These are phyloP conservation scores for Numenius phaeopus DNA, from an alignment of 2,797 vertebrate species.

Conservation along the genomic window DNA sequence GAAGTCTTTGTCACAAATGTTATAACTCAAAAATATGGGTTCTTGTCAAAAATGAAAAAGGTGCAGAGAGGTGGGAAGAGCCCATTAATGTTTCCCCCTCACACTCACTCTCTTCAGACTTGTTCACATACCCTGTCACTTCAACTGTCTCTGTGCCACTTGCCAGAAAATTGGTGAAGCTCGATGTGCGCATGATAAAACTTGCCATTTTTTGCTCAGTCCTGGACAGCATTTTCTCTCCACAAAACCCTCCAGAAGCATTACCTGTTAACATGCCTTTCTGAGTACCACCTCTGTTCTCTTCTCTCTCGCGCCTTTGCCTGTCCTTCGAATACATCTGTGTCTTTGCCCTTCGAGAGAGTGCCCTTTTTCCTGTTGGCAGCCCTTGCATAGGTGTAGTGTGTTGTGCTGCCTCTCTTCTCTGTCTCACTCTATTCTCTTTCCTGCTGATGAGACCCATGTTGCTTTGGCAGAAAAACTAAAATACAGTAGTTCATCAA, in stretches of 20 bases:
- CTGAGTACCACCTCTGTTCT: neutral
- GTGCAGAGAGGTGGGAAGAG: neutral
- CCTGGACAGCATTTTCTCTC: neutral
- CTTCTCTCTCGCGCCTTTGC: neutral
- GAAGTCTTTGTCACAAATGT: neutral
- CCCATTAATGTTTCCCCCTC: neutral
- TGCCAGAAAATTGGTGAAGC: neutral
- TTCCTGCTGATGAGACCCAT: constrained; percentile 74
- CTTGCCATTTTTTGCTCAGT: neutral
- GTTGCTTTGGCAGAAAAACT: constrained; percentile 75
- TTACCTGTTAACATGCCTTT: neutral
- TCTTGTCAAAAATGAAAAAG: neutral
- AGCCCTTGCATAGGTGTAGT: constrained; percentile 63
- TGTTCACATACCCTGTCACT: rapidly evolving
- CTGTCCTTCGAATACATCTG: constrained; percentile 62
- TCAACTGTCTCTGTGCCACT: neutral
- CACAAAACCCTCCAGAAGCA: neutral
- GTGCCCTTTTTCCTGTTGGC: constrained; percentile 71
- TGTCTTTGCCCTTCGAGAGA: constrained; percentile 66
- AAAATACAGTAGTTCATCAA: constrained; percentile 75
- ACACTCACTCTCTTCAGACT: neutral
- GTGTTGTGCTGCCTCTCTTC: constrained; percentile 40
- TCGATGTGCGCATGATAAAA: rapidly evolving
- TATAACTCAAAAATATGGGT: neutral
- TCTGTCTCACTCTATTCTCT: constrained; percentile 47